Base-by-base conservation (phyloP, 1,140 invertebrate species). In the Drosophila nasuta region DNA sequence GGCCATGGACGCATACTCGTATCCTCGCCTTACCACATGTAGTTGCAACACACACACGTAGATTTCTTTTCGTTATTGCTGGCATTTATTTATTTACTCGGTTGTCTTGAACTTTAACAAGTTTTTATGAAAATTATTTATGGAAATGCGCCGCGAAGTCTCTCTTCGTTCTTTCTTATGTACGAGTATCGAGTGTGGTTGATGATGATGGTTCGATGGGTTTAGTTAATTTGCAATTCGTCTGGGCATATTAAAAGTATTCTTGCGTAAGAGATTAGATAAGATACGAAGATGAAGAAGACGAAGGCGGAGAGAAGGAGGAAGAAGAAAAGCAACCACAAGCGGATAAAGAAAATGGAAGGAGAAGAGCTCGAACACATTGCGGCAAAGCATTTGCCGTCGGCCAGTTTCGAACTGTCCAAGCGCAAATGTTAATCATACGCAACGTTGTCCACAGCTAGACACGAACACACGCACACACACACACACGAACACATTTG, bases 101-200 rank as follows among this genome's bases (percentile, higher is more conserved):
- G 35, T 75, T 75, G 81, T 77, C 81, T 77, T 70, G 74, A 68
- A 76, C 64, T 77, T 83, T 85, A 83, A 83, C 81, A 85, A 83
- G 81, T 77, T 83, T 82, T 85, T 85, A 77, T 85, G 77, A 56
- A 85, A 81, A 81, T 83, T 67, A 85, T 81, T 81, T 82, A 79
- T 82, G 59, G 68, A 76, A 87, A 75, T 52, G 52, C 15, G 7
- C 30, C 30, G 30, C 30, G 30, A 7, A 33, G 30, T 33, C 30
- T 33, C 20, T 25, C 20, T 3, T 13, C 30, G 20, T n/a, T 10
- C 30, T 25, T 20, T 33, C 28, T 15, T 58, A 35, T 63, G 41
- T 46, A 13, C 8, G 48, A 15, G 17, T 11, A 25, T 20, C 35
- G 35, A 35, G 6, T 13, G 15, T 10, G 15, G 1, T 30, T 35